A percentile compares a stretch with the other conserved stretches of the same genome.
Evolutionary conservation across 1,140 invertebrate genomes (phyloP).

Genomic region (Bombus breviceps): DNA sequence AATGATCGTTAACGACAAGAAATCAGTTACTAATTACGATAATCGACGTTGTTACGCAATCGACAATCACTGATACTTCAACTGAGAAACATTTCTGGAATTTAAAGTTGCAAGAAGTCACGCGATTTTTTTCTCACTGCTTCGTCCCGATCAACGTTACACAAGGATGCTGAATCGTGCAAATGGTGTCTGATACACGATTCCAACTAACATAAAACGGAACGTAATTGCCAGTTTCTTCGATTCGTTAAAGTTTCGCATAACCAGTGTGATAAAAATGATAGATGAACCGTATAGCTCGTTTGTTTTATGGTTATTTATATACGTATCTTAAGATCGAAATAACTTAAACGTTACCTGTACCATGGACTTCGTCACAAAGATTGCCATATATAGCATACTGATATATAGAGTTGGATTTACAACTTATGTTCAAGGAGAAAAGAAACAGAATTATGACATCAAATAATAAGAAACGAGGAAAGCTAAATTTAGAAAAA

Average conservation of each 20-base stretch:
- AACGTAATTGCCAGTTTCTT: background rate
- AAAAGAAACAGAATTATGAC: background rate
- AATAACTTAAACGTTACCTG: too few relatives aligned
- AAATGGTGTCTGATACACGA: background rate
- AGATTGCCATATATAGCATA: too few relatives aligned
- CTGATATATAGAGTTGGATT: too few relatives aligned
- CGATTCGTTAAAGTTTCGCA: background rate
- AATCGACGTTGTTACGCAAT: constrained; percentile 4
- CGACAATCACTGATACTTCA: background rate
- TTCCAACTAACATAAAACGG: background rate
- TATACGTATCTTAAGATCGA: too few relatives aligned
- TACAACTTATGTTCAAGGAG: background rate
- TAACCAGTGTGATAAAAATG: background rate
- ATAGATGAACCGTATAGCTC: background rate
- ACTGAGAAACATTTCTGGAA: background rate
- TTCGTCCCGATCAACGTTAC: background rate
- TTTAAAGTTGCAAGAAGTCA: background rate
- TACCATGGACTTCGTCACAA: too few relatives aligned
- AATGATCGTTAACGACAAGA: background rate
- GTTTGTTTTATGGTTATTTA: background rate
- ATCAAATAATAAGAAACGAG: background rate
- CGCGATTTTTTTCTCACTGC: background rate
- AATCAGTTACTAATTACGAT: constrained; percentile 2
- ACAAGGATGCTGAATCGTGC: background rate
- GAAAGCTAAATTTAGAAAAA: background rate